A percentile compares a stretch with the other conserved stretches of the same genome.
Conservation (phyloP, 2,797 vertebrate species). For the Brachyrhaphis roseni region DNA sequence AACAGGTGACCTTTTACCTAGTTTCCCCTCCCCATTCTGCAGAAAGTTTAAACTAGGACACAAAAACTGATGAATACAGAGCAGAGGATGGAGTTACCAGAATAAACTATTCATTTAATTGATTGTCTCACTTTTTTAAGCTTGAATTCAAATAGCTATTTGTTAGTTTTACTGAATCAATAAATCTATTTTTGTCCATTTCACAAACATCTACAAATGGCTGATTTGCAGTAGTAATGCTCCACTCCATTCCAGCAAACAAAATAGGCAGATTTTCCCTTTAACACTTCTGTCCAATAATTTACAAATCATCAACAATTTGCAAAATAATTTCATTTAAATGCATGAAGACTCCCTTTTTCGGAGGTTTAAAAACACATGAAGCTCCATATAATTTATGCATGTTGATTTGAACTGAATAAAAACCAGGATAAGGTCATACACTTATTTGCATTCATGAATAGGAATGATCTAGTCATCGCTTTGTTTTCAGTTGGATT, state of each 20-base stretch:
- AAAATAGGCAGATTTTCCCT: neutral
- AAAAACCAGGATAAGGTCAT: neutral
- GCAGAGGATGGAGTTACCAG: neutral
- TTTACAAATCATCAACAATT: neutral
- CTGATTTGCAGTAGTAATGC: neutral
- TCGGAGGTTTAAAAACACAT: neutral
- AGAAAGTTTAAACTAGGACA: neutral
- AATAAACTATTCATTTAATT: neutral
- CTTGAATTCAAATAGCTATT: neutral
- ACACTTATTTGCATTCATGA: neutral
- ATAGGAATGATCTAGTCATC: neutral
- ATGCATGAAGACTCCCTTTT: neutral
- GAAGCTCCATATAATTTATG: neutral
- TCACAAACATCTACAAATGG: neutral
- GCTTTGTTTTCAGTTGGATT: neutral
- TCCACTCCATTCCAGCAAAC: neutral
- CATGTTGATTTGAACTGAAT: neutral
- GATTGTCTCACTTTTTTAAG: neutral
- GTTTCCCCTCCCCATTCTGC: neutral
- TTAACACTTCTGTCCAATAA: neutral
- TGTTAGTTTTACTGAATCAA: neutral
- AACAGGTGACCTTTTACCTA: neutral
- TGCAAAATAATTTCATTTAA: neutral
- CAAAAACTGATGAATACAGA: neutral
- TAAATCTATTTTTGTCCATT: neutral